Evolutionary conservation across 1,140 invertebrate species (phyloP).

Genomic region (Drosophila sechellia): DNA sequence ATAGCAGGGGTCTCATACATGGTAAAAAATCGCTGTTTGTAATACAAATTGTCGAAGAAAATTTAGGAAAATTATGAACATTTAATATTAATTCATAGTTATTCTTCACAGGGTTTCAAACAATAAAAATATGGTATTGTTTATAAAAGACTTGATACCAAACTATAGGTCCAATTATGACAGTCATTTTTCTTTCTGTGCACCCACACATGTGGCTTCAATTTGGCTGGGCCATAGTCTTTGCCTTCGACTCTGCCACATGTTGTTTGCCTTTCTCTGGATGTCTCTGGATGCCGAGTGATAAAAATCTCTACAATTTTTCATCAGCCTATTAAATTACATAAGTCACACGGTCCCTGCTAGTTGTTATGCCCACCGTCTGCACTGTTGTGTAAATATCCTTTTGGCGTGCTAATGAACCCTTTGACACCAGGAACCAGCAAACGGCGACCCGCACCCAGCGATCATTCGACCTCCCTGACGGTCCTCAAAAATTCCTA

Average conservation of each 20-base stretch:
- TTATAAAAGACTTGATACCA: no score
- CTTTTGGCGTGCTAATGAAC: slow-evolving; percentile 74
- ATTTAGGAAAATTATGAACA: not conserved
- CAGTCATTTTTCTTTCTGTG: slow-evolving; percentile 10
- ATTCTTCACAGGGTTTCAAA: no score
- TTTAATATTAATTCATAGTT: no score
- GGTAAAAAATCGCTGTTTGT: not conserved
- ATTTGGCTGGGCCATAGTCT: slow-evolving; percentile 65
- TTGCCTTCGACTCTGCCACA: slow-evolving; percentile 52
- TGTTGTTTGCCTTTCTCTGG: slow-evolving; percentile 41
- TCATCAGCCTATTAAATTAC: slow-evolving; percentile 81
- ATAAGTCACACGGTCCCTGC: slow-evolving; percentile 62
- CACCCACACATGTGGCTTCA: slow-evolving; percentile 77
- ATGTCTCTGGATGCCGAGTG: slow-evolving; percentile 48
- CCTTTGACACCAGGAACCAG: slow-evolving; percentile 54
- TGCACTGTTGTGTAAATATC: slow-evolving; percentile 65
- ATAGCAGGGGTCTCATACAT: slow-evolving; percentile 23
- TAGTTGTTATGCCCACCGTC: not conserved
- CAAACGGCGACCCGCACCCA: slow-evolving; percentile 17
- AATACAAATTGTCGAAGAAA: not conserved
- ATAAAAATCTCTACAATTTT: slow-evolving; percentile 77
- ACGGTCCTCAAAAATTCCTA: slow-evolving; percentile 63
- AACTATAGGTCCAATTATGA: not conserved
- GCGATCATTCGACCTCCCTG: slow-evolving; percentile 16
- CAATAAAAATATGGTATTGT: not conserved